Evolutionary conservation across 2,888 invertebrate species (phyloP), one percentile per base, ranked within the genome.

Genomic region (Nebria salina): DNA sequence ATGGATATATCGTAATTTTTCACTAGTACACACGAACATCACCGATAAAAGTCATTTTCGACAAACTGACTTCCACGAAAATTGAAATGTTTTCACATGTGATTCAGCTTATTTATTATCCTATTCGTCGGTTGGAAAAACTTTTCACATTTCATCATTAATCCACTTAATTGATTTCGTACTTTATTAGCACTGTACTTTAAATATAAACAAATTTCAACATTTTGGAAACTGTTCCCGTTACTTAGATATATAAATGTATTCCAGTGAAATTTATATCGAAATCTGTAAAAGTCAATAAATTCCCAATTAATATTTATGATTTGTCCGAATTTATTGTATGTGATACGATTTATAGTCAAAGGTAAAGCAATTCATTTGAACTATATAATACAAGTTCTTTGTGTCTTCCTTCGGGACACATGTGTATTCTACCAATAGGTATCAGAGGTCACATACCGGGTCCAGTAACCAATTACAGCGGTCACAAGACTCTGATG

Each of bases 401-500:
- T 54, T 54, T 54, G 54, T 54, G 54, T 54, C 7, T 54, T 54
- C 54, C 54, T 54, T 54, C 2, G 54, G 54, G 54, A 54, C 54
- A 13, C 13, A 54, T 54, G 54, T 54, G 26, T 70, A 13, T 4
- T 6, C 11, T 70, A 34, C 13, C 20, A 34, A 70, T 70, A 15
- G 70, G 70, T 70, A 34, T 26, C 70, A 70, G 34, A 70, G 70
- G 70, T 70, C 77, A 43, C 43, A 43, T n/a, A 43, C 68, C 77
- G 77, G 41, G 77, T 70, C 72, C 77, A 26, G 73, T 65, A 78
- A 65, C 78, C 78, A 78, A 78, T 78, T 78, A 78, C 72, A 72
- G 78, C 72, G 78, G 78, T 78, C 78, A 72, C 66, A 66, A 25
- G 72, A 41, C 15, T 65, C 77, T 78, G 78, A 78, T 78, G 73